Evolutionary conservation across 2,888 invertebrate genomes (phyloP).

Genomic region (Oscheius myriophilus): DNA sequence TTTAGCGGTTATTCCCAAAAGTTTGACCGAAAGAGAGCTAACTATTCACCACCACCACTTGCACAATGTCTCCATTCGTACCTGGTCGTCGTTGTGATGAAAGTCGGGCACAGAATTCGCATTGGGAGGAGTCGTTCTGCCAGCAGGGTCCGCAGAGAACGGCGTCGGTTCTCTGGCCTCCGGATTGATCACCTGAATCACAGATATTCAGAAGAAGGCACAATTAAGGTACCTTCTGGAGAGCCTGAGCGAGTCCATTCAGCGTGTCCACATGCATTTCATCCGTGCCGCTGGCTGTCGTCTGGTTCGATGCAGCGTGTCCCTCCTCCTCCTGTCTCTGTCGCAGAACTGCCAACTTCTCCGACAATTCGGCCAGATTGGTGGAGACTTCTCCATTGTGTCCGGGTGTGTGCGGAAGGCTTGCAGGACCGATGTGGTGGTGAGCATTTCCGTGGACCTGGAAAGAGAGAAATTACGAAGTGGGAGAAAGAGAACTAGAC

Average conservation of each 20-base stretch:
- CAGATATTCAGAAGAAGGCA: not conserved
- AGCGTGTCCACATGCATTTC: slow-evolving; percentile 62
- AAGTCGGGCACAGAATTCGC: slow-evolving; percentile 12
- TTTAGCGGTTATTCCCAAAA: not conserved
- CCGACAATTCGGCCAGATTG: slow-evolving; percentile 23
- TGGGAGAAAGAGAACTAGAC: no score
- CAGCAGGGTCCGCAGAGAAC: slow-evolving; percentile 8
- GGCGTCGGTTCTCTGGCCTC: slow-evolving; percentile 56
- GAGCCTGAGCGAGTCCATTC: slow-evolving; percentile 61
- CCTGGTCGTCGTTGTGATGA: slow-evolving; percentile 18
- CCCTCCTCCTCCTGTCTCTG: slow-evolving; percentile 30
- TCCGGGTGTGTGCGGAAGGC: slow-evolving; percentile 27
- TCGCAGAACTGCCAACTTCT: slow-evolving; percentile 29
- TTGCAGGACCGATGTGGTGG: slow-evolving; percentile 8
- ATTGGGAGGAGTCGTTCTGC: slow-evolving; percentile 8
- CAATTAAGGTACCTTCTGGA: slow-evolving; percentile 49
- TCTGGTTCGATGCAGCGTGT: slow-evolving; percentile 26
- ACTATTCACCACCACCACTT: not conserved
- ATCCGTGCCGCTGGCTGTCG: slow-evolving; percentile 33
- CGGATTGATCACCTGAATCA: slow-evolving; percentile 52
- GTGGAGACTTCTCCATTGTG: slow-evolving; percentile 21
- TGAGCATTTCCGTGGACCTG: slow-evolving; percentile 22
- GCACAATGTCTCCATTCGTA: no score
- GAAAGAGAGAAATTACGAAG: not conserved
- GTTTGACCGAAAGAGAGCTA: slow-evolving; percentile 18